Percentiles rank a stretch among this genome's conserved stretches.
These are phyloP conservation scores for Lepilemur septentrionalis DNA, from an alignment of 2,797 vertebrate species.

Conservation along the genomic window DNA sequence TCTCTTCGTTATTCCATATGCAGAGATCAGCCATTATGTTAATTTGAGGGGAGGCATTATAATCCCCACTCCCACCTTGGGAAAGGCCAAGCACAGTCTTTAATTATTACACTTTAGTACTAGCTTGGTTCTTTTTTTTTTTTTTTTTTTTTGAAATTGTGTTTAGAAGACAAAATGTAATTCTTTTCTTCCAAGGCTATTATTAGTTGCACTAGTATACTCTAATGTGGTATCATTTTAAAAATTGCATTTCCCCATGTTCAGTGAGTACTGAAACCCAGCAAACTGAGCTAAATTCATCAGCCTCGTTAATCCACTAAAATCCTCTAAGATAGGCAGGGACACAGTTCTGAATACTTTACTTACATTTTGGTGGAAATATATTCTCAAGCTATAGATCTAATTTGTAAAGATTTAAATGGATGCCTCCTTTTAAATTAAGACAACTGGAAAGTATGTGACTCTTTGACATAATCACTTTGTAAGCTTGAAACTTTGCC, in stretches of 20 bases:
- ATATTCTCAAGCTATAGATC: not conserved
- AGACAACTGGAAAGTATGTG: not conserved
- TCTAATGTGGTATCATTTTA: not conserved
- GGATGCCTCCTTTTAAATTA: conserved; percentile 41
- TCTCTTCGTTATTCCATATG: not conserved
- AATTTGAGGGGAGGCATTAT: not conserved
- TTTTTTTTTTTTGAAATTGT: not conserved
- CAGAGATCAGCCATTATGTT: not conserved
- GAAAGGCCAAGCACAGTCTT: not conserved
- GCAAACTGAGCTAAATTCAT: conserved; percentile 38
- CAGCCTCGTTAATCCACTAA: conserved; percentile 40
- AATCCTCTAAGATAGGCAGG: conserved; percentile 10
- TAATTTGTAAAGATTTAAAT: conserved; percentile 53
- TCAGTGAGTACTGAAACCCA: conserved; percentile 25
- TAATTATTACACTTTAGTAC: not conserved
- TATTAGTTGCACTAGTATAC: conserved; percentile 30
- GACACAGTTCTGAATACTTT: conserved; percentile 30
- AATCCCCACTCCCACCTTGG: not conserved
- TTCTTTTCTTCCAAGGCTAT: conserved; percentile 31
- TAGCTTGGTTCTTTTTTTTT: not conserved
- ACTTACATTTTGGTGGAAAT: conserved; percentile 43
- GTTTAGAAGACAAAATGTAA: conserved; percentile 31
- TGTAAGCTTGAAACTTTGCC: not conserved
- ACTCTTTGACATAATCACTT: conserved; percentile 24
- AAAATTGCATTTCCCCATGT: not conserved